phyloP scores from a whole-genome alignment of 2,113 vertebrate genomes.

The Eupsittula cactorum region DNA sequence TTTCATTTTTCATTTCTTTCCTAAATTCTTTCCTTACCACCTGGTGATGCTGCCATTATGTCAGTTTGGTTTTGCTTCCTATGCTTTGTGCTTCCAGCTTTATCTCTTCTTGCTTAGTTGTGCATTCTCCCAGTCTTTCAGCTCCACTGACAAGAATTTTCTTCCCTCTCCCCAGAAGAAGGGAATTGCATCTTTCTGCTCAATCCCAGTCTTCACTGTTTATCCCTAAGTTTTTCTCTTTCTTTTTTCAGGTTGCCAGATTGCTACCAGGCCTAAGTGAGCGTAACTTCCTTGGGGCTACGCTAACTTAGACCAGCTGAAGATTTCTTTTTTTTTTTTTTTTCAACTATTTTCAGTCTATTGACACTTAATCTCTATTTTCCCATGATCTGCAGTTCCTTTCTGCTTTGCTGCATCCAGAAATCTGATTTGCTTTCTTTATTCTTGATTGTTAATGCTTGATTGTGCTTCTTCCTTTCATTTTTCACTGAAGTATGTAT shows the following conservation, averaged over 20 bases:
- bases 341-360: not conserved
- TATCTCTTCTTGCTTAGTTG: not conserved
- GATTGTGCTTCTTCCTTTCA: not conserved
- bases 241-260: slow-evolving; percentile 48
- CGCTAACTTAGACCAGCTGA: slow-evolving; percentile 43
- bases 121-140: not conserved
- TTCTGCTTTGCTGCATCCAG: not conserved
- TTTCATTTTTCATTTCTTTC: not conserved
- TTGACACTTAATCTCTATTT: not conserved
- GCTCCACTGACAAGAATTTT: not conserved
- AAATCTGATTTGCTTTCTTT: not conserved
- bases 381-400: not conserved
- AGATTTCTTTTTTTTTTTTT: slow-evolving; percentile 28
- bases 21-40: not conserved
- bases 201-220: not conserved
- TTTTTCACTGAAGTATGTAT: not conserved
- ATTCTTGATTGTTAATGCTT: not conserved
- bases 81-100: not conserved
- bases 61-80: not conserved
- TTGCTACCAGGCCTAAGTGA: slow-evolving; percentile 55
- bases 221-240: slow-evolving; percentile 27
- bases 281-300: slow-evolving; percentile 37
- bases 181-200: not conserved
- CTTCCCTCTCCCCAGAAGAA: not conserved
- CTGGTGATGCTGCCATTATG: not conserved